Conservation (phyloP, 2,113 vertebrate genomes). For the Pipra filicauda region DNA sequence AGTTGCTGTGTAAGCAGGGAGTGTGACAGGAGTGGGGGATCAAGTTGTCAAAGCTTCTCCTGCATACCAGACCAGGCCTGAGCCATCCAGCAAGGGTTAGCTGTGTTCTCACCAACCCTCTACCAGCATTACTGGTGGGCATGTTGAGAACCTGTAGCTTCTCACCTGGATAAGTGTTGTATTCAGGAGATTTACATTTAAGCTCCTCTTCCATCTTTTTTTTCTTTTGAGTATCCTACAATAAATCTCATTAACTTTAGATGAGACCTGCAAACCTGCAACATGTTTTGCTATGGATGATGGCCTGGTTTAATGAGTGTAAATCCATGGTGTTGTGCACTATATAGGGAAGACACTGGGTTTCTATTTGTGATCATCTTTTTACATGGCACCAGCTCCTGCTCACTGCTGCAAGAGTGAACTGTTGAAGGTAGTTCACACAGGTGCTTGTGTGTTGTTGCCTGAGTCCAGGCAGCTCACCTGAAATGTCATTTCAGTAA, state of each 20-base stretch:
- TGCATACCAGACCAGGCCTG: background rate
- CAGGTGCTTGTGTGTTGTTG: background rate
- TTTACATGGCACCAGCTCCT: background rate
- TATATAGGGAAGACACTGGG: background rate
- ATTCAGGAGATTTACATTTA: background rate
- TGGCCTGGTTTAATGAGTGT: background rate
- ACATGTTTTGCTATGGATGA: background rate
- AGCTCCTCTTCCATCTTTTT: background rate
- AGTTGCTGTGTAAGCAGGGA: background rate
- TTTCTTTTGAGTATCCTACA: background rate
- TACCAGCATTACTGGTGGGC: background rate
- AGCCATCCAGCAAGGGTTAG: background rate
- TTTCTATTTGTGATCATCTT: background rate
- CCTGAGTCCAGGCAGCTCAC: background rate
- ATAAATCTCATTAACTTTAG: background rate
- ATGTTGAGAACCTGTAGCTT: background rate
- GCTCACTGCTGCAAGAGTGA: background rate
- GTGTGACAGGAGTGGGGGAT: background rate
- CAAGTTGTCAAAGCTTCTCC: background rate
- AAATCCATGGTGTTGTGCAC: background rate
- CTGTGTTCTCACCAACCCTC: background rate
- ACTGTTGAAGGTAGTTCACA: background rate
- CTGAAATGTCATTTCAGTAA: background rate
- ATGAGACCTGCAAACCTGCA: background rate
- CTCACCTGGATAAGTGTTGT: background rate